Percentiles rank a stretch among this genome's conserved stretches.
These are phyloP conservation scores for Merodon equestris DNA, from an alignment of 2,888 invertebrate genomes.

Conservation along the genomic window DNA sequence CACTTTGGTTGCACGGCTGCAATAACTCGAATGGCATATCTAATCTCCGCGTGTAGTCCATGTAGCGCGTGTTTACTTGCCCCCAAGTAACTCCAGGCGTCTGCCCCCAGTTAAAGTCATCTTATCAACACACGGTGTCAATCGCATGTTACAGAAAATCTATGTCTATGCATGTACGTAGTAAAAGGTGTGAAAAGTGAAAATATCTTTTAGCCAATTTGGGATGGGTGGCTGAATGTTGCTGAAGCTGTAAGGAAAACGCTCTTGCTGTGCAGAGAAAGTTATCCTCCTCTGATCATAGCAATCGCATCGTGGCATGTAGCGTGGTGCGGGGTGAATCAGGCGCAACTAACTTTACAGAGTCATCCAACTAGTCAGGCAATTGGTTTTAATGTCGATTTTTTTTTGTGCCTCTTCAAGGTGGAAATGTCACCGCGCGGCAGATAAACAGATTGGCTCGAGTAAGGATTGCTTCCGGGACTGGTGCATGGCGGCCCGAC, in stretches of 20 bases:
- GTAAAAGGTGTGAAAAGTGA: slow-evolving; percentile 32
- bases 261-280: too few relatives aligned
- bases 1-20: neutral
- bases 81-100: too few relatives aligned
- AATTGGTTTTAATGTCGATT: slow-evolving; percentile 14
- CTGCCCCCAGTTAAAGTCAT: neutral
- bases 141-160: slow-evolving; percentile 4
- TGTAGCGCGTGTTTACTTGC: too few relatives aligned
- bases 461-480: slow-evolving; percentile 57
- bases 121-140: slow-evolving; percentile 22
- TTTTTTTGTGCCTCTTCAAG: slow-evolving; percentile 3
- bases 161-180: neutral
- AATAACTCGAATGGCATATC: too few relatives aligned
- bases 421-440: slow-evolving; percentile 54
- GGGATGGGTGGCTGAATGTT: slow-evolving; percentile 5
- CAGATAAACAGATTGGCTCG: slow-evolving; percentile 32
- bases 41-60: too few relatives aligned
- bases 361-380: slow-evolving; percentile 53
- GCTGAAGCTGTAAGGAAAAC: too few relatives aligned
- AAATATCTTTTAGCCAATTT: slow-evolving; percentile 27
- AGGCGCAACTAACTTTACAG: slow-evolving; percentile 25
- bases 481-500: neutral
- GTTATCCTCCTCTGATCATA: too few relatives aligned
- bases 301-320: too few relatives aligned
- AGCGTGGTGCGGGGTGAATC: slow-evolving; percentile 27